Evolutionary conservation across 2,797 vertebrate species (phyloP).

Genomic region (Halcyon leucocephala): DNA sequence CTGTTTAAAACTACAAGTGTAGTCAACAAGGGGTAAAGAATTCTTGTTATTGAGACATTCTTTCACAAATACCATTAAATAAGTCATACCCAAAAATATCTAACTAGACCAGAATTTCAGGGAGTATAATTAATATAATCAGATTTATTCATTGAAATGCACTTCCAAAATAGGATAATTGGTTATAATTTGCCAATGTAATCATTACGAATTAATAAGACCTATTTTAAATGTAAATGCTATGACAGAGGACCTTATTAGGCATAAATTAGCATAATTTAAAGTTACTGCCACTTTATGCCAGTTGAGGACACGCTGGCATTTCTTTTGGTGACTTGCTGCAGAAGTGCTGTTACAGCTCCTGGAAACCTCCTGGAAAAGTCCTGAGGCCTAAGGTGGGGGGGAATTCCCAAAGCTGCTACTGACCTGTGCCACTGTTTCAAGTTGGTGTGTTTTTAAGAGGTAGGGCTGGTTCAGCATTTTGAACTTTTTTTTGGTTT

Average conservation of each 20-base stretch:
- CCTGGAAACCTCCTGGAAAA: background rate
- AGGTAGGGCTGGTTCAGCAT: background rate
- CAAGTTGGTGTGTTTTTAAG: background rate
- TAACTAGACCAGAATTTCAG: background rate
- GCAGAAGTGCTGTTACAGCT: background rate
- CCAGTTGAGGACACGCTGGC: background rate
- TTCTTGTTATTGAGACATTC: background rate
- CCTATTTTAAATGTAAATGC: conserved; percentile 17
- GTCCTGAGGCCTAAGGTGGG: background rate
- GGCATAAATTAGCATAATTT: conserved; percentile 26
- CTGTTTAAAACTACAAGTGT: background rate
- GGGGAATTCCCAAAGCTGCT: background rate
- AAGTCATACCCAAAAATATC: background rate
- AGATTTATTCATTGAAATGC: conserved; percentile 10
- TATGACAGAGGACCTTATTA: background rate
- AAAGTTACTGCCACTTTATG: background rate
- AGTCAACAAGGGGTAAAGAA: background rate
- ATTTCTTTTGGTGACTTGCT: background rate
- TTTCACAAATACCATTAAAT: background rate
- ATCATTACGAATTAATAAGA: conserved; percentile 28
- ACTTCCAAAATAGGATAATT: conserved; percentile 8
- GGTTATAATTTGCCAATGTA: conserved; percentile 14
- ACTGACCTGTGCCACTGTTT: rapidly evolving
- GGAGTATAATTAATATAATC: conserved; percentile 21
- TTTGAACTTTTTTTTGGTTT: background rate